phyloP scores from a whole-genome alignment of 2,888 invertebrate species.

The Cheilosia vernalis region DNA sequence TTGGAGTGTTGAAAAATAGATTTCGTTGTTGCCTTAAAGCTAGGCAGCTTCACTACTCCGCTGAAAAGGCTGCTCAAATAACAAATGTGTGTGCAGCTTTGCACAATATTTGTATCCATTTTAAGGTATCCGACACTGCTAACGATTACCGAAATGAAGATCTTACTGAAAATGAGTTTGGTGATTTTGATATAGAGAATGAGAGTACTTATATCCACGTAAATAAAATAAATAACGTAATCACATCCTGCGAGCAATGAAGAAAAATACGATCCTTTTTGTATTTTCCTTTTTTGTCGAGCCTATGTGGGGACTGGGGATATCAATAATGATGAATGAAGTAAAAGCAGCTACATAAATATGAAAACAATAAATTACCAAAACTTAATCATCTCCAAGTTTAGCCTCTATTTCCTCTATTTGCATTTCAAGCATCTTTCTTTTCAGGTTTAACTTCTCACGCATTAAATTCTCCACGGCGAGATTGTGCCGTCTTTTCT shows the following conservation, averaged over 20 bases:
- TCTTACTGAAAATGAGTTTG: background rate
- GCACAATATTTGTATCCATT: slow-evolving; percentile 34
- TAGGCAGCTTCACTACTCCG: slow-evolving; percentile 5
- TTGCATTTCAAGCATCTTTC: background rate
- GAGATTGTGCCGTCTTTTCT: background rate
- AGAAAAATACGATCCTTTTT: too few relatives aligned
- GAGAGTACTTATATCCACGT: background rate
- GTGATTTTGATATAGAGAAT: background rate
- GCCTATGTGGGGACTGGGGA: too few relatives aligned
- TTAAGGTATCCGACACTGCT: slow-evolving; percentile 11
- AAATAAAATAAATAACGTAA: too few relatives aligned
- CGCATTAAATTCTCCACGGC: background rate
- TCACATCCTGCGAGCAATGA: too few relatives aligned
- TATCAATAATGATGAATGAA: too few relatives aligned
- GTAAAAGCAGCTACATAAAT: too few relatives aligned
- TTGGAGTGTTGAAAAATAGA: slow-evolving; percentile 12
- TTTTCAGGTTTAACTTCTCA: background rate
- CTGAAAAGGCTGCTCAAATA: slow-evolving; percentile 35
- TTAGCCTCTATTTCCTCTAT: background rate
- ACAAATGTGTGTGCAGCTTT: slow-evolving; percentile 30
- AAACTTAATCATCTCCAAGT: background rate
- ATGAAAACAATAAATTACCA: background rate
- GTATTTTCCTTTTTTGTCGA: too few relatives aligned
- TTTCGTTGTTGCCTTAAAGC: slow-evolving; percentile 28
- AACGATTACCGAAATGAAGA: background rate